Evolutionary conservation across 2,113 vertebrate species (phyloP), one percentile per base, ranked within the genome.

Genomic region (Eolophus roseicapilla): DNA sequence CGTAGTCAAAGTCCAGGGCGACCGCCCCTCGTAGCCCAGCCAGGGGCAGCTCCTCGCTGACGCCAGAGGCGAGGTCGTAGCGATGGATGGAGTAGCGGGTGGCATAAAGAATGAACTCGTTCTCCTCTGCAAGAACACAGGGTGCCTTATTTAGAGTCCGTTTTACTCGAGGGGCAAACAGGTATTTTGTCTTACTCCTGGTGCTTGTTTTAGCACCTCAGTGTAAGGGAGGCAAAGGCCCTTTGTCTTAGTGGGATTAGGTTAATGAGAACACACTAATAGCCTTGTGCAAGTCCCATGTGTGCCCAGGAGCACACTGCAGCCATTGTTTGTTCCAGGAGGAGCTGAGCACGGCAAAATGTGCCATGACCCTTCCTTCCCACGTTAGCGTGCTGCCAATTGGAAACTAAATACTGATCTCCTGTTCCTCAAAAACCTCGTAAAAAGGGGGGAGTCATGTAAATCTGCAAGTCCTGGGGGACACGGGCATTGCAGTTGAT

Each of bases 1-100:
- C 98, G 4, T 99, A 99, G 98, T 99, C 99, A 5, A 99, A 99
- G 97, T 99, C 99, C 83, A 99, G 97, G 17, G 99, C 99, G 75
- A 99, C 99, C 0, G 99, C 99, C 5, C 99, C 99, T 47, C 98
- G 97, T 67, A 99, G 97, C 33, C 99, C 99, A 0, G 97, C 97
- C 85, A 99, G 97, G 10, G 99, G 99, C 93, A 99, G 96, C n/a
- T 98, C 97, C 97, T 99, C 99, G 2, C 98, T 98, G 41, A 95
- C 79, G 3, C 99, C 99, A 0, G 99, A 99, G 41, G 99, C 98
- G 15, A 99, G 98, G 97, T 99, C 98, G 2, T 99, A 99, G 76
- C 99, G 99, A 78, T 99, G 98, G 96, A 99, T 99, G 92, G 99
- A 98, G 97, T 98, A 99, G 44, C 99, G 98, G 86, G 98, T 98